Percentiles rank a stretch among this genome's conserved stretches.
phyloP scores from a whole-genome alignment of 2,113 vertebrate genomes.

The Sigmodon hispidus region DNA sequence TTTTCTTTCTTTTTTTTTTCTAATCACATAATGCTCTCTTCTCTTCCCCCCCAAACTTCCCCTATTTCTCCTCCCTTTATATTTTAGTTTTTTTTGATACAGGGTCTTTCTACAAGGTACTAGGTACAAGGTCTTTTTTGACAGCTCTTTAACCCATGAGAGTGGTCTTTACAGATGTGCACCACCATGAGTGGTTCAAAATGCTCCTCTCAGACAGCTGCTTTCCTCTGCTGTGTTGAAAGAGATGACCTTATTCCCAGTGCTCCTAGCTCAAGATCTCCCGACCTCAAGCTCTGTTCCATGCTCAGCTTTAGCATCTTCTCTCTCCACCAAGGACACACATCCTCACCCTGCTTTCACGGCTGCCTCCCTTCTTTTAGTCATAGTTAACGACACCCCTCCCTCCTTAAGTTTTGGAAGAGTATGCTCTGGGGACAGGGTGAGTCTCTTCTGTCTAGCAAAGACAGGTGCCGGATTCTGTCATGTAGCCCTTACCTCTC shows the following conservation, averaged over 20 bases:
- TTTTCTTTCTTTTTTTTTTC: not conserved
- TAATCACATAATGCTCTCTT: not conserved
- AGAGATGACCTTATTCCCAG: not conserved
- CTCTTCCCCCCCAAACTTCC: not conserved
- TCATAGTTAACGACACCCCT: not conserved
- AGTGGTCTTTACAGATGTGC: not conserved
- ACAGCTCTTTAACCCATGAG: not conserved
- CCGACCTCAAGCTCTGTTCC: fast-evolving
- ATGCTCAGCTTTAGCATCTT: not conserved
- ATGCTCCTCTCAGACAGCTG: not conserved
- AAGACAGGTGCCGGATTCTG: not conserved
- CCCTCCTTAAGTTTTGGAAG: not conserved
- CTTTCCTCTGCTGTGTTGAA: not conserved
- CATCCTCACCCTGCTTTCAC: not conserved
- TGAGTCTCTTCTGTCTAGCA: not conserved
- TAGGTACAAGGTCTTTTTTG: not conserved
- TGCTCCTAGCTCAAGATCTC: not conserved
- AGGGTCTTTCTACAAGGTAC: not conserved
- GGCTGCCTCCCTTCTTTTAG: not conserved
- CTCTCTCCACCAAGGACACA: not conserved
- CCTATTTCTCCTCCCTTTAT: not conserved
- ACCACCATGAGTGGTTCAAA: not conserved
- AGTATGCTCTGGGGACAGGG: not conserved
- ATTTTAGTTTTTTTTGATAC: not conserved
- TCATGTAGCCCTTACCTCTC: not conserved